Evolutionary conservation across 1,140 invertebrate genomes (phyloP).

Genomic region (Habropoda laboriosa): DNA sequence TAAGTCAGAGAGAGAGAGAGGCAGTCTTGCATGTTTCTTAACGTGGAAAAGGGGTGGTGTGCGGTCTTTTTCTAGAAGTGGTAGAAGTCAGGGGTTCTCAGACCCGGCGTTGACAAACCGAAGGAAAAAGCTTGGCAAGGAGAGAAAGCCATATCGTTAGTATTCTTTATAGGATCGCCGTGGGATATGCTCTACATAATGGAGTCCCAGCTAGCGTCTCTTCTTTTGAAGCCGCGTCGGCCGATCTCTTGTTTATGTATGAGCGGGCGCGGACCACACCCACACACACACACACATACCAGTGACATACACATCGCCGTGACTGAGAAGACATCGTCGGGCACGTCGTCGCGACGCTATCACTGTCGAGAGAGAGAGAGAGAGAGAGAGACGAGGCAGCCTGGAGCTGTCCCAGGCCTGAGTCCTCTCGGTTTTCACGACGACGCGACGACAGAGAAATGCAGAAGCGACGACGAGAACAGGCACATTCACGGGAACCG

Average conservation of each 20-base stretch:
- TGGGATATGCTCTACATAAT: conserved; percentile 82
- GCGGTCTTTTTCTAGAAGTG: not conserved
- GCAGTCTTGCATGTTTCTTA: conserved; percentile 5
- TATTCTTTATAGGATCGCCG: conserved; percentile 81
- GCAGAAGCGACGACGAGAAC: conserved; percentile 33
- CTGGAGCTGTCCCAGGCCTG: conserved; percentile 40
- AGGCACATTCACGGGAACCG: conserved; percentile 67
- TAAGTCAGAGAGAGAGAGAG: not conserved
- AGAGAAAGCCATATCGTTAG: conserved; percentile 81
- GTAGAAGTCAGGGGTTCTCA: conserved; percentile 35
- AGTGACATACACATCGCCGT: conserved; percentile 1
- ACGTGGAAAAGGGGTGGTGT: conserved; percentile 29
- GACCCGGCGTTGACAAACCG: not conserved
- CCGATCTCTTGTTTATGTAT: conserved; percentile 82
- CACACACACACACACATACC: conserved; percentile 51
- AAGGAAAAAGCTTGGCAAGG: conserved; percentile 57
- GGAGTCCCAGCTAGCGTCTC: conserved; percentile 79
- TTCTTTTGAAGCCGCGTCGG: conserved; percentile 81
- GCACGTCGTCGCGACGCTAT: conserved; percentile 26
- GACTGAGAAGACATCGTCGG: not conserved
- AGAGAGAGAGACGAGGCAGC: not conserved
- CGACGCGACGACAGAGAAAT: no score
- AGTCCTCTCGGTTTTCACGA: conserved; percentile 49
- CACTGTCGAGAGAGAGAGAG: conserved; percentile 4
- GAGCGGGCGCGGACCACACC: conserved; percentile 78